Evolutionary conservation across 2,888 invertebrate species (phyloP).

Genomic region (Dasysyrphus tricinctus): DNA sequence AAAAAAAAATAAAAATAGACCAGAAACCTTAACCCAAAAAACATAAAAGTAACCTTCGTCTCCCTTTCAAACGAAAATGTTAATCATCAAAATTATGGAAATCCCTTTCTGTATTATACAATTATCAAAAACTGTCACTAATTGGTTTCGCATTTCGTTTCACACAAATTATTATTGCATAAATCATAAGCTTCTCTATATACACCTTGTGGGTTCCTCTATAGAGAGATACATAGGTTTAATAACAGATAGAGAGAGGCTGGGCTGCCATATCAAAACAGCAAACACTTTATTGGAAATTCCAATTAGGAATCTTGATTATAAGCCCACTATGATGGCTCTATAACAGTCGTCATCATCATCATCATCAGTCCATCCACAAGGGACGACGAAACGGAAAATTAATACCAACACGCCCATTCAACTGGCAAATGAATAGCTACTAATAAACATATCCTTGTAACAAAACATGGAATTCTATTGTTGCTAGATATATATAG

Average conservation of each 20-base stretch:
- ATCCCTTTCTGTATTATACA: not conserved
- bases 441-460: conserved; percentile 73
- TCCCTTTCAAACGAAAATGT: not conserved
- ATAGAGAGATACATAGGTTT: not conserved
- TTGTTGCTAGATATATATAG: conserved; percentile 38
- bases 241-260: not conserved
- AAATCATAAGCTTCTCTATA: not conserved
- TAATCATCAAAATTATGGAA: not conserved
- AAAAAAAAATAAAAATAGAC: too few species aligned
- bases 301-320: conserved; percentile 55
- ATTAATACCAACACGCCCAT: conserved; percentile 72
- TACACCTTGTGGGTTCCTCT: not conserved
- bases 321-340: conserved; percentile 20
- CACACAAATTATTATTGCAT: conserved; percentile 11
- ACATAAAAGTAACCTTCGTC: not conserved
- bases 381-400: conserved; percentile 63
- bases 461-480: conserved; percentile 66
- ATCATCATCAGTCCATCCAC: conserved; percentile 43
- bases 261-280: not conserved
- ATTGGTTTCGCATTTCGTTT: conserved; percentile 47
- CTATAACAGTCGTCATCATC: conserved; percentile 7
- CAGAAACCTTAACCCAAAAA: not conserved
- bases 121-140: conserved; percentile 29
- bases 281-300: conserved; percentile 55
- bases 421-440: conserved; percentile 71